Evolutionary conservation across 2,888 invertebrate genomes (phyloP).

Genomic region (Eumacrocentrus americanus): DNA sequence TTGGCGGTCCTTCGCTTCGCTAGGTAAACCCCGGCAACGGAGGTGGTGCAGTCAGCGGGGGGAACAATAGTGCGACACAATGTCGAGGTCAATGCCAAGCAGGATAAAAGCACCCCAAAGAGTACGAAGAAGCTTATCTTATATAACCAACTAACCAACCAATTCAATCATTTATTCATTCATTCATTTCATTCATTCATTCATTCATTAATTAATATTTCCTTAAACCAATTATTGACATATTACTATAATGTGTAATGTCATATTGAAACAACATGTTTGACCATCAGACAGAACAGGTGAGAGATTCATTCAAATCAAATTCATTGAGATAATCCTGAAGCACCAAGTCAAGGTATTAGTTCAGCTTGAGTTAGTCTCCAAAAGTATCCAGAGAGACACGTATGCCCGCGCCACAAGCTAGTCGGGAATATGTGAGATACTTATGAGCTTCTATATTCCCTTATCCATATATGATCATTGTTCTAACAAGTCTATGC

Average conservation of each 20-base stretch:
- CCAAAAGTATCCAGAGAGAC: constrained; percentile 39
- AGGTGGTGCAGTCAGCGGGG: constrained; percentile 62
- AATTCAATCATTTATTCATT: constrained; percentile 1
- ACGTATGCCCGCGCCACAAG: constrained; percentile 59
- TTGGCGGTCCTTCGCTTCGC: constrained; percentile 93
- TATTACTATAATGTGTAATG: too few relatives aligned
- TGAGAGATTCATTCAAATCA: constrained; percentile 27
- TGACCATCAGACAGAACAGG: constrained; percentile 11
- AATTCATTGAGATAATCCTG: constrained; percentile 26
- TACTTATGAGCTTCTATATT: constrained; percentile 41
- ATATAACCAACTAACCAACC: constrained; percentile 25
- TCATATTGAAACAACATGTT: too few relatives aligned
- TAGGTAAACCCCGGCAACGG: constrained; percentile 71
- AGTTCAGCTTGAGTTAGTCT: constrained; percentile 39
- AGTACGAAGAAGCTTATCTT: constrained; percentile 48
- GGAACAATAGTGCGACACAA: constrained; percentile 62
- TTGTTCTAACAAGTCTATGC: neutral
- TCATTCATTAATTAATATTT: too few relatives aligned
- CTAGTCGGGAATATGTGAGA: constrained; percentile 51
- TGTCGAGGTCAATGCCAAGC: constrained; percentile 63
- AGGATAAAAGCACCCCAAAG: constrained; percentile 59
- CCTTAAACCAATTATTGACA: neutral
- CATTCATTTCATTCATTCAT: too few relatives aligned
- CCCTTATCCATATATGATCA: neutral
- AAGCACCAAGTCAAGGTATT: constrained; percentile 33